Evolutionary conservation across 1,140 invertebrate genomes (phyloP), one percentile per base, ranked within the genome.

Genomic region (Conopomorpha cramerella): DNA sequence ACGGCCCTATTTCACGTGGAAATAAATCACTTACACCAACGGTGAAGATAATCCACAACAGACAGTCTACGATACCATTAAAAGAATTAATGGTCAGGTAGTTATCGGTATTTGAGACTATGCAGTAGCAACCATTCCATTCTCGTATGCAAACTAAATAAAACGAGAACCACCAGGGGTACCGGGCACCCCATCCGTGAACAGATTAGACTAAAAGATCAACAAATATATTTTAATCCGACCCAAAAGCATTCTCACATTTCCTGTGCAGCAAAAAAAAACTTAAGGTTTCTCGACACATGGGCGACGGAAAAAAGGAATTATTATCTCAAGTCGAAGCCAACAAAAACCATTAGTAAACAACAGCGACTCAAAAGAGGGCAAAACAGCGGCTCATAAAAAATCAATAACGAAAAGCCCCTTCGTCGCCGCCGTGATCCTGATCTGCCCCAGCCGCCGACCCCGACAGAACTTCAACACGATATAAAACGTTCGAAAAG

Each of bases 321-420:
- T 68, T 76, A 74, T 76, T 76, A 76, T 76, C 70, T 72, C 62
- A 72, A 72, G 67, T 76, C 65, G 67, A 70, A 71, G 60, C 65
- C 64, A 74, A 67, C 70, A 68, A 66, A 72, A 76, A 61, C 67
- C 71, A 76, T 76, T 76, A 76, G 71, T 76, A 76, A 76, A 72
- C 71, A 76, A 76, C 71, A 64, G 58, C 56, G 51, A 45, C 71
- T 68, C 70, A 76, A 76, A 70, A 63, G 64, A 72, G 67, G 60
- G 65, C 71, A 65, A 68, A 76, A 76, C 68, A 67, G 64, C 64
- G 51, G 56, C 59, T 63, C 56, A 71, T 55, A 71, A 56, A 61
- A 73, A 70, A 73, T 63, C n/a, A n/a, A n/a, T n/a, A n/a, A n/a
- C n/a, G n/a, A n/a, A n/a, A n/a, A n/a, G n/a, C n/a, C n/a, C n/a